Evolutionary conservation across 2,797 vertebrate species (phyloP), one percentile per base, ranked within the genome.

Genomic region (Ataeniobius toweri): DNA sequence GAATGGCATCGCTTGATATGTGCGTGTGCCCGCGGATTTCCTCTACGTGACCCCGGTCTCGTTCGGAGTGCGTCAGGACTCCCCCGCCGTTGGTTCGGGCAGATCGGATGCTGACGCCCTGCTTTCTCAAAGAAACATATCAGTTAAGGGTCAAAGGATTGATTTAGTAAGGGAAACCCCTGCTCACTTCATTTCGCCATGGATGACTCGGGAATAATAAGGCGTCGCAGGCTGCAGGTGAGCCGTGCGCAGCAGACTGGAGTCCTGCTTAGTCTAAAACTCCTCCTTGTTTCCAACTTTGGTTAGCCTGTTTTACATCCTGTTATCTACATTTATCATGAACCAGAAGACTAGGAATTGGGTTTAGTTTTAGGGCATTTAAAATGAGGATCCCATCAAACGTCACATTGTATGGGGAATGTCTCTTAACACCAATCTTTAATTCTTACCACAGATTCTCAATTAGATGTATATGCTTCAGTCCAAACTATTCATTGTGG

Each of bases 201-300:
- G 97, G 96, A 97, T 88, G 96, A 97, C 91, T 96, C 96, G 44
- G 96, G 97, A 73, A 96, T 97, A 83, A 97, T 97, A 81, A 94
- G 96, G 80, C 96, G 97, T 89, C 90, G 97, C 85, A 94, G 96
- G 93, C 94, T 97, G 92, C 97, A 97, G 96, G 96, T 97, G 95
- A 95, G 94, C 58, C 26, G 70, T 4, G 2, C 13, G 36, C 71
- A 3, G 59, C 28, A 36, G 28, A 31, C 36, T 24, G 36, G 39
- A 44, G 39, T 41, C 10, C 63, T 22, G 31, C 20, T 41, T 39
- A 3, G 13, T 24, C 22, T 1, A 28, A 9, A 55, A 31, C 2
- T 20, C 58, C 31, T 14, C 36, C 36, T 24, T 55, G 13, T 53
- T 16, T 51, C 8, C 26, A 31, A 10, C 56, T 48, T 50, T 28